Conservation (phyloP, 92 coral and sea anemone species). For the Porites evermanni region DNA sequence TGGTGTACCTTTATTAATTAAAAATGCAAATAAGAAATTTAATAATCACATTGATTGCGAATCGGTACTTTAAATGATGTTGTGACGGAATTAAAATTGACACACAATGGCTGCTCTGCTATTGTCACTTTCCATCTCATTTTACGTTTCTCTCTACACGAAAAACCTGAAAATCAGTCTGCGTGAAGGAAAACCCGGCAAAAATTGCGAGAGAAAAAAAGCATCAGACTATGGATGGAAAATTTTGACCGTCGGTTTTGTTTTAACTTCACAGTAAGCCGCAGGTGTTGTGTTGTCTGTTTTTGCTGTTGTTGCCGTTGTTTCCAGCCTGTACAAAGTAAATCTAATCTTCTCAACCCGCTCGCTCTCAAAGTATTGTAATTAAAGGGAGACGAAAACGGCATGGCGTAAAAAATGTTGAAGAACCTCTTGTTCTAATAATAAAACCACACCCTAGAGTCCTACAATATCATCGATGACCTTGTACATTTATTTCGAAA, state of each 20-base stretch:
- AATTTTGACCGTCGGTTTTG: neutral
- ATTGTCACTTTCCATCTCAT: neutral
- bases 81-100: neutral
- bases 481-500: no score
- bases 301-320: neutral
- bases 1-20: neutral
- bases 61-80: slow-evolving; percentile 9
- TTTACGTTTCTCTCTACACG: neutral
- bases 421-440: no score
- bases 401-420: no score
- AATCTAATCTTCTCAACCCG: no score
- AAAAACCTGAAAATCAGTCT: neutral
- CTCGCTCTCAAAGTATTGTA: no score
- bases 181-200: no score
- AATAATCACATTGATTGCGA: neutral
- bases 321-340: no score
- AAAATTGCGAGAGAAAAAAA: no score
- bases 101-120: neutral
- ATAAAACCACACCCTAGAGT: no score
- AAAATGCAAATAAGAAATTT: slow-evolving; percentile 33
- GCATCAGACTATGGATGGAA: neutral
- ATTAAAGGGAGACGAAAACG: no score
- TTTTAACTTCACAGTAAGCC: neutral
- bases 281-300: slow-evolving; percentile 16
- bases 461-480: no score